phyloP scores from a whole-genome alignment of 2,888 invertebrate genomes.

The Drosophila cognata region DNA sequence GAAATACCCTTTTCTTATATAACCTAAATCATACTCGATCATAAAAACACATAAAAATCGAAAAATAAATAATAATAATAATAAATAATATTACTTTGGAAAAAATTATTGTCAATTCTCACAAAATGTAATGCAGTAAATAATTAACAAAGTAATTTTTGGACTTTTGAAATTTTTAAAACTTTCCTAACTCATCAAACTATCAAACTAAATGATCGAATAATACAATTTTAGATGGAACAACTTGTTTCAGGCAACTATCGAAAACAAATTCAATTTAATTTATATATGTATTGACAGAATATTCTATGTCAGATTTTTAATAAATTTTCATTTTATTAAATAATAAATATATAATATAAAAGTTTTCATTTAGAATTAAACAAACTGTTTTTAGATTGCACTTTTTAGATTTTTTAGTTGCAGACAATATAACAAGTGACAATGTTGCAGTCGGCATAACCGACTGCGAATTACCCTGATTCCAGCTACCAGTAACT shows the following conservation, averaged over 20 bases:
- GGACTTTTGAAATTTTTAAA: not conserved
- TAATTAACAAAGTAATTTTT: not conserved
- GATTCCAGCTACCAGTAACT: not conserved
- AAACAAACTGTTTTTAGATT: not conserved
- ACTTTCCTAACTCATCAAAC: not conserved
- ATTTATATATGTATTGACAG: not conserved
- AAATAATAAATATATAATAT: not conserved
- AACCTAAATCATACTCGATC: not conserved
- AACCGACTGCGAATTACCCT: too few relatives aligned
- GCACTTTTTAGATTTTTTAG: too few relatives aligned
- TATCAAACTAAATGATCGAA: not conserved
- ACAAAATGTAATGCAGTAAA: not conserved
- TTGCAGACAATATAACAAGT: too few relatives aligned
- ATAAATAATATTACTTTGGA: not conserved
- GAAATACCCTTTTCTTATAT: not conserved
- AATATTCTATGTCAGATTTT: not conserved
- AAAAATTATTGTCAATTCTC: not conserved
- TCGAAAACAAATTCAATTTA: not conserved
- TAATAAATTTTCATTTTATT: not conserved
- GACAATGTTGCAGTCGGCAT: too few relatives aligned
- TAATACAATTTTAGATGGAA: not conserved
- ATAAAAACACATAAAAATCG: not conserved
- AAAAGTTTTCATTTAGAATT: not conserved
- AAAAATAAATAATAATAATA: too few relatives aligned
- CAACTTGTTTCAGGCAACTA: not conserved